Conservation (phyloP, 1,140 invertebrate species). For the Drosophila santomea region DNA sequence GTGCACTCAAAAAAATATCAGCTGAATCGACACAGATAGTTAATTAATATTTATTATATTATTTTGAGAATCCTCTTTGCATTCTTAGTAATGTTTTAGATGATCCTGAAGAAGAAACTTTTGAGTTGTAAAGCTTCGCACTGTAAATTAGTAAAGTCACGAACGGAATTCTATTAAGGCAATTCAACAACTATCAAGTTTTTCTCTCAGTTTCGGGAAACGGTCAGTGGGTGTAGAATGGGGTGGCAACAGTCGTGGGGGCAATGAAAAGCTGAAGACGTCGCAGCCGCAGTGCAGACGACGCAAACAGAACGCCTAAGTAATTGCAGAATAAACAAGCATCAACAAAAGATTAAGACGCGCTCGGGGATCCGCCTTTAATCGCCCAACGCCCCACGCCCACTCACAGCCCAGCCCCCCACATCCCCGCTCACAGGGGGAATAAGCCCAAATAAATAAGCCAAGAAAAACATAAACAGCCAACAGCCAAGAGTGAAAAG, state of each 20-base stretch:
- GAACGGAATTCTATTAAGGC: no score
- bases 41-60: no score
- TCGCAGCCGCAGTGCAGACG: slow-evolving; percentile 72
- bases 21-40: no score
- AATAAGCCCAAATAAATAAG: slow-evolving; percentile 26
- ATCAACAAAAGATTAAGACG: slow-evolving; percentile 84
- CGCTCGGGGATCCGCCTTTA: slow-evolving; percentile 29
- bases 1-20: neutral
- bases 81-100: no score
- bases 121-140: no score
- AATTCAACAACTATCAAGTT: neutral
- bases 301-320: slow-evolving; percentile 82
- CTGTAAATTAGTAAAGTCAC: no score
- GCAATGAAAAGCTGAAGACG: slow-evolving; percentile 30
- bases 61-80: no score
- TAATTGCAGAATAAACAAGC: slow-evolving; percentile 84
- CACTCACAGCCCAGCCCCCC: slow-evolving; percentile 1
- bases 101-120: no score
- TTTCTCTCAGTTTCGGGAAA: neutral
- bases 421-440: neutral
- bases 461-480: slow-evolving; percentile 20
- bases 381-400: neutral
- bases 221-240: slow-evolving; percentile 4
- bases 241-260: neutral
- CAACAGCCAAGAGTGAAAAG: slow-evolving; percentile 14